phyloP scores from a whole-genome alignment of 2,113 vertebrate species.

The Limnothrissa miodon region DNA sequence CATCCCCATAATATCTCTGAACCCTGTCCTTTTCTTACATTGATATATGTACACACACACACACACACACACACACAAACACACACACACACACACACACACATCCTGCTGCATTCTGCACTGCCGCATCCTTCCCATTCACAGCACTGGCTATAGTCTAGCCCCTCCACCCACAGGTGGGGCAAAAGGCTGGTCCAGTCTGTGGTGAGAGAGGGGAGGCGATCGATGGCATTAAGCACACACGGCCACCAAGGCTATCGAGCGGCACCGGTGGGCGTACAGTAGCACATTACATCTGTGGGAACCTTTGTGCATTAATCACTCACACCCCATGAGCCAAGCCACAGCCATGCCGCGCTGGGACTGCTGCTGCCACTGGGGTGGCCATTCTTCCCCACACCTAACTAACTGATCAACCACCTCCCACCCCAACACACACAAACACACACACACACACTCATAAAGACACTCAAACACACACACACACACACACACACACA shows the following conservation, averaged over 20 bases:
- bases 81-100: neutral
- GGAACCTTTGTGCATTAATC: conserved; percentile 11
- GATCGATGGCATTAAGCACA: conserved; percentile 6
- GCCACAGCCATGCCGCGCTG: neutral
- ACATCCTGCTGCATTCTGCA: neutral
- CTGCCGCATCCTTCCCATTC: neutral
- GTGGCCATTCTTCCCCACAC: neutral
- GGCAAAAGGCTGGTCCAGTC: conserved; percentile 1
- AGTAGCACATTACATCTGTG: neutral
- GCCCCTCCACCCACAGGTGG: neutral
- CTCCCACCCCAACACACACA: neutral
- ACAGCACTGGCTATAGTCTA: neutral
- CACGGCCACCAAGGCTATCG: neutral
- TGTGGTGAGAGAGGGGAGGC: neutral
- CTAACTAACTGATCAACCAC: no score
- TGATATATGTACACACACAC: conserved; percentile 53
- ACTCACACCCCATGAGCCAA: neutral
- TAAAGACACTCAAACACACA: no score
- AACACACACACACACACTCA: neutral
- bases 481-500: no score
- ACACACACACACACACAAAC: neutral
- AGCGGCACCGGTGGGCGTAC: neutral
- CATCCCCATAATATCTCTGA: conserved; percentile 60
- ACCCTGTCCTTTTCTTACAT: conserved; percentile 44
- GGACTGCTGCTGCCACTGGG: neutral